Evolutionary conservation across 2,888 invertebrate genomes (phyloP), one percentile per base, ranked within the genome.

Genomic region (Automeris io): DNA sequence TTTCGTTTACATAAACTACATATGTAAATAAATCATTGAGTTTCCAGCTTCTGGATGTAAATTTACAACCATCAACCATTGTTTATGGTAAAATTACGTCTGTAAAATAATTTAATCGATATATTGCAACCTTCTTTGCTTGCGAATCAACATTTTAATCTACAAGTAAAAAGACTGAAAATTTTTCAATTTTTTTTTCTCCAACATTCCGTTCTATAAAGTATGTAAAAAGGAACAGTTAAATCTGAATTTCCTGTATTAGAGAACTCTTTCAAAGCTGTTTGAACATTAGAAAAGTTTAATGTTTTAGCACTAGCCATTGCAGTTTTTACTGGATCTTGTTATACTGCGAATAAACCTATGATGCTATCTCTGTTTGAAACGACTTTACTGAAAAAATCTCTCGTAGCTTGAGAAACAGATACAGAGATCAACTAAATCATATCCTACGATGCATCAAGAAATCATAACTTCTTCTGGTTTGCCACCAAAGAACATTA

Each of bases 401-500:
- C 70, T 18, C 46, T 46, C 2, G 69, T 40, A 21, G 51, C 48
- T 12, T 53, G 51, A 1, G 71, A 69, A 4, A 72, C 39, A 39
- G 60, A 51, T 2, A 70, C n/a, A 41, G 2, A 70, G 51, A 24
- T 67, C 67, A 0, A 65, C 62, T 1, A 68, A 35, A 0, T 61
- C 45, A 0, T 63, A 50, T 2, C 76, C 73, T 2, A 73, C 66
- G 34, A 73, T 73, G 18, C 43, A 64, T 0, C 76, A 73, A 5
- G 39, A 33, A 12, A 74, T 41, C 0, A 70, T 71, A 1, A 75
- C 55, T 18, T 72, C 70, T 23, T 64, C 35, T 7, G 73, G 64
- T 31, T 71, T 68, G 0, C 72, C 73, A 2, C 71, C 68, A 38
- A 69, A 74, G 8, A n/a, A n/a, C n/a, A n/a, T n/a, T n/a, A n/a